phyloP scores from a whole-genome alignment of 2,113 vertebrate species.

The Rana temporaria region DNA sequence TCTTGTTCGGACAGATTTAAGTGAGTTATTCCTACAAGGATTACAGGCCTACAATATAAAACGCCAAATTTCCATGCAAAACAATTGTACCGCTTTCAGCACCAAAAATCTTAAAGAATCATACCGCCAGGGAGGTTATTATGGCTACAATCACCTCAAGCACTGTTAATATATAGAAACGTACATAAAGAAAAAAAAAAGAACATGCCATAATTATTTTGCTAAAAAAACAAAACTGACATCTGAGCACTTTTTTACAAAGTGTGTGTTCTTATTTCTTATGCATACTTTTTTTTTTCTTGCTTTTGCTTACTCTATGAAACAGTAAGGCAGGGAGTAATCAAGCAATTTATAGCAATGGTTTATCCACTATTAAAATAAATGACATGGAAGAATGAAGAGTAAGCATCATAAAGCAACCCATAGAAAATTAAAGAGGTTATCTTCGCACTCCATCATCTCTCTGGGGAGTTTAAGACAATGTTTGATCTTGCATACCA shows the following conservation, averaged over 20 bases:
- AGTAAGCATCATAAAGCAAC: constrained; percentile 55
- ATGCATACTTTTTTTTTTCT: constrained; percentile 1
- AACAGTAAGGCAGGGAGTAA: constrained; percentile 34
- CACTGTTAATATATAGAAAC: too few species aligned
- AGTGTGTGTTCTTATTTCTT: background rate
- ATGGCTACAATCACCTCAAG: too few species aligned
- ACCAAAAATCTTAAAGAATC: too few species aligned
- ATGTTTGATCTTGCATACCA: constrained; percentile 48
- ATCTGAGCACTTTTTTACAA: constrained; percentile 2
- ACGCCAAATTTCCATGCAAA: too few species aligned
- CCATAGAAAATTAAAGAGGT: constrained; percentile 45
- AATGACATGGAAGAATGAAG: constrained; percentile 53
- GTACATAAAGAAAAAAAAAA: too few species aligned
- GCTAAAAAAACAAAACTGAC: too few species aligned
- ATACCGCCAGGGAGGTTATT: too few species aligned
- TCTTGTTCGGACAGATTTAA: too few species aligned
- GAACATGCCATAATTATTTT: too few species aligned
- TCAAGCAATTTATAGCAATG: constrained; percentile 50
- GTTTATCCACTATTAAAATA: constrained; percentile 51
- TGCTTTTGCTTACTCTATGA: constrained; percentile 30
- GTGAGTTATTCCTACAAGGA: too few species aligned
- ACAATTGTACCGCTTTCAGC: too few species aligned
- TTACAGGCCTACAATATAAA: too few species aligned
- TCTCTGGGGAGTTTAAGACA: constrained; percentile 22
- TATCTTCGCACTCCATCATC: constrained; percentile 46